phyloP scores from a whole-genome alignment of 2,113 vertebrate genomes.

The Fulmarus glacialis region DNA sequence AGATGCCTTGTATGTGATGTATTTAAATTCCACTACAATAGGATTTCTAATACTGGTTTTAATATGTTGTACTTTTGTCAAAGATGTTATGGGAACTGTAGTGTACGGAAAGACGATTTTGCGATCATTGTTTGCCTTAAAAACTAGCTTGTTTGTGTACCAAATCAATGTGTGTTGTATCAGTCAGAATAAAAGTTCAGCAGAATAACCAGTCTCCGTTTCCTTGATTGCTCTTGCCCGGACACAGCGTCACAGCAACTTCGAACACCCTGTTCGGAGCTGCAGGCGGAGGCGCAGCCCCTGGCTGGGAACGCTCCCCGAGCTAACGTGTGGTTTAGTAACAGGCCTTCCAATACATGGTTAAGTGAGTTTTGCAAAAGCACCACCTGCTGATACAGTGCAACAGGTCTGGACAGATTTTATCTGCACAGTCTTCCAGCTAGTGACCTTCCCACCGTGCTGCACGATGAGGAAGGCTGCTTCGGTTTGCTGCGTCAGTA shows the following conservation, averaged over 20 bases:
- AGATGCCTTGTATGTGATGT: neutral
- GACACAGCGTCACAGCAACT: fast-evolving
- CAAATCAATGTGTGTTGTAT: neutral
- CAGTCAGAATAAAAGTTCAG: constrained; percentile 17
- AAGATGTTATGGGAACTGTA: neutral
- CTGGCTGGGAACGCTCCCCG: neutral
- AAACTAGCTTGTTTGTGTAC: neutral
- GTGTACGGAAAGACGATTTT: fast-evolving
- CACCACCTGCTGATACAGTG: neutral
- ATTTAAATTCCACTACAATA: neutral
- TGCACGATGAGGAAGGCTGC: neutral
- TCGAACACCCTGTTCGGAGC: neutral
- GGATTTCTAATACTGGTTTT: neutral
- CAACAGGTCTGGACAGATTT: neutral
- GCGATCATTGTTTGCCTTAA: neutral
- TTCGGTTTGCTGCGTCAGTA: neutral
- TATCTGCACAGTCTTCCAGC: neutral
- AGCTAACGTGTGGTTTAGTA: no score
- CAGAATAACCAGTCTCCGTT: neutral
- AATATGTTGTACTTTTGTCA: neutral
- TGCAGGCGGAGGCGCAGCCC: neutral
- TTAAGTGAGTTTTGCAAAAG: neutral
- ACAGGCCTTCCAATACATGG: no score
- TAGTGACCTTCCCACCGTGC: fast-evolving
- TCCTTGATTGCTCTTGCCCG: neutral